phyloP scores from a whole-genome alignment of 2,113 vertebrate genomes.

The Oxyruncus cristatus region DNA sequence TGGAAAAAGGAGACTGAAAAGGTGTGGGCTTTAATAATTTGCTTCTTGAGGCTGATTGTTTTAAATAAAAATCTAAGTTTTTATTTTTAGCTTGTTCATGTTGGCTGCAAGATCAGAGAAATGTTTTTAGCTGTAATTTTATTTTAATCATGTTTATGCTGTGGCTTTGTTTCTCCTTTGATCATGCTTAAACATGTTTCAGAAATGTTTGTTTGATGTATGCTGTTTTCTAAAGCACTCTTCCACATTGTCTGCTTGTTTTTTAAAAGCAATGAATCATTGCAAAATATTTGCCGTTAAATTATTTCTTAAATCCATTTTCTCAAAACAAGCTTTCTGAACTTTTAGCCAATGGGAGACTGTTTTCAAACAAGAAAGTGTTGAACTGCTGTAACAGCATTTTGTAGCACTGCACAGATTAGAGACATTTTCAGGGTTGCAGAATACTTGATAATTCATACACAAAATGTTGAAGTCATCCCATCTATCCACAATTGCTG shows the following conservation, averaged over 20 bases:
- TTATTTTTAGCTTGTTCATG: constrained; percentile 60
- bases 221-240: constrained; percentile 24
- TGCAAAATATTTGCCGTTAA: constrained; percentile 8
- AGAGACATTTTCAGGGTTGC: not conserved
- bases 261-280: not conserved
- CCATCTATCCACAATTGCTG: not conserved
- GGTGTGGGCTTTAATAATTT: constrained; percentile 38
- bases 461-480: not conserved
- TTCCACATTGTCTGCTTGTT: not conserved
- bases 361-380: not conserved
- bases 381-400: not conserved
- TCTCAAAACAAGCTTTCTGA: not conserved
- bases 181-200: constrained; percentile 68
- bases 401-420: not conserved
- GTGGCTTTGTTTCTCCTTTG: constrained; percentile 67
- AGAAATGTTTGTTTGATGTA: constrained; percentile 70
- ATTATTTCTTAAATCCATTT: constrained; percentile 32
- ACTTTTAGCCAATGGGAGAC: not conserved
- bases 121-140: constrained; percentile 56
- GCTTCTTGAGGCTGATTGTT: constrained; percentile 33
- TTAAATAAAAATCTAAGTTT: constrained; percentile 19
- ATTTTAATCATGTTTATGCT: constrained; percentile 63
- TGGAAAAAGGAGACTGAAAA: constrained; percentile 31
- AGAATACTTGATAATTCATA: not conserved
- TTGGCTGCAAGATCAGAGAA: constrained; percentile 67